A percentile compares a stretch with the other conserved stretches of the same genome.
Conservation (phyloP, 2,113 vertebrate species). For the Tylochromis polylepis region DNA sequence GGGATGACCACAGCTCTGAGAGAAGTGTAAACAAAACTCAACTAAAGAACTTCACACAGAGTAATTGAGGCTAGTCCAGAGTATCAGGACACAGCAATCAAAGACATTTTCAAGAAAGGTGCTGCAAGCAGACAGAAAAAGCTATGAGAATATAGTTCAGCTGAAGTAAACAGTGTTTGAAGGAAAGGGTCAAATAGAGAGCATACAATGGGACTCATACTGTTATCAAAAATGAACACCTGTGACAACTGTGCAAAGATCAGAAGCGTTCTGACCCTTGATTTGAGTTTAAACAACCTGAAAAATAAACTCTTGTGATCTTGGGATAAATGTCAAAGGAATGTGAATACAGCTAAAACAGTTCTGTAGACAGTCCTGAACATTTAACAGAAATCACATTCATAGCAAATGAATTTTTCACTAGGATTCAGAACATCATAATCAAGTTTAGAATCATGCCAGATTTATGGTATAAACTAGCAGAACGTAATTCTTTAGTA, state of each 20-base stretch:
- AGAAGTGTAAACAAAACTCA: background rate
- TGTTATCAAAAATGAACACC: background rate
- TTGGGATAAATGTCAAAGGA: background rate
- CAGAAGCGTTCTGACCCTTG: background rate
- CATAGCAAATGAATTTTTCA: background rate
- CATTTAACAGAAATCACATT: background rate
- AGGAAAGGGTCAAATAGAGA: background rate
- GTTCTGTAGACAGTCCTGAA: background rate
- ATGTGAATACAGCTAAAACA: background rate
- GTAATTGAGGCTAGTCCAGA: background rate
- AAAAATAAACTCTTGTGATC: background rate
- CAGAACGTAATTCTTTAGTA: background rate
- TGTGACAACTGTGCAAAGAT: background rate
- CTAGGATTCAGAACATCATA: background rate
- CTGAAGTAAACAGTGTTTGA: background rate
- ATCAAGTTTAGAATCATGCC: background rate
- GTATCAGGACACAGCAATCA: background rate
- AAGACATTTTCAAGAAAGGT: background rate
- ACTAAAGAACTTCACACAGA: background rate
- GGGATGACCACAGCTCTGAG: background rate
- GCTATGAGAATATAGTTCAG: background rate
- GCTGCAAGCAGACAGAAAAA: background rate
- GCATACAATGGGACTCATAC: background rate
- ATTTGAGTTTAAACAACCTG: background rate
- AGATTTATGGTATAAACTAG: background rate